Evolutionary conservation across 2,113 vertebrate genomes (phyloP).

Genomic region (Oryzias javanicus): DNA sequence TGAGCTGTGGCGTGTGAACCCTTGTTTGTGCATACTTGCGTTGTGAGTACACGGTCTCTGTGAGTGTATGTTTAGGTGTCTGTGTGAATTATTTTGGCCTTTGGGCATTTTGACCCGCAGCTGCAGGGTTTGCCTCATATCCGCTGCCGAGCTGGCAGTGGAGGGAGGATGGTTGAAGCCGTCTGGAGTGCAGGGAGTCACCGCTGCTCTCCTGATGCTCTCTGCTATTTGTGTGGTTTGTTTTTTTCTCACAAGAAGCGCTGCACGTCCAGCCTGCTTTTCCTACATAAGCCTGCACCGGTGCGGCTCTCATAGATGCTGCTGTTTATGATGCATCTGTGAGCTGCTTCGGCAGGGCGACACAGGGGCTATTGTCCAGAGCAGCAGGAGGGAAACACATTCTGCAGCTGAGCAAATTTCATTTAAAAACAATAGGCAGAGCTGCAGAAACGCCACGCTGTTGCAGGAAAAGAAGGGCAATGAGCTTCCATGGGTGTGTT

Average conservation of each 20-base stretch:
- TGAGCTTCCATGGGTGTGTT: conserved; percentile 21
- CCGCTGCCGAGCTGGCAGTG: conserved; percentile 54
- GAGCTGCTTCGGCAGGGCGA: conserved; percentile 22
- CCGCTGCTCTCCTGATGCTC: background rate
- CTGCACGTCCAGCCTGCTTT: background rate
- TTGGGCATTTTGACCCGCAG: conserved; percentile 51
- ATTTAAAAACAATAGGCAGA: conserved; percentile 53
- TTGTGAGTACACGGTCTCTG: conserved; percentile 16
- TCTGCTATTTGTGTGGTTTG: conserved; percentile 3
- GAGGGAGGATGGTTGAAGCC: conserved; percentile 22
- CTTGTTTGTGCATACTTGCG: conserved; percentile 41
- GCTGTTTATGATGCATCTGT: conserved; percentile 9
- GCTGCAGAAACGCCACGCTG: conserved; percentile 38
- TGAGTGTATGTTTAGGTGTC: conserved; percentile 33
- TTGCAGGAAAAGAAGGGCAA: conserved; percentile 33
- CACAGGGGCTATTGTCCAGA: conserved; percentile 38
- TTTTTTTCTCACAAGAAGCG: background rate
- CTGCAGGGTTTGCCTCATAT: conserved; percentile 59
- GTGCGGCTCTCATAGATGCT: conserved; percentile 39
- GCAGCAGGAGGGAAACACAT: conserved; percentile 43
- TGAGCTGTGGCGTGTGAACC: conserved; percentile 28
- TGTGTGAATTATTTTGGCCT: conserved; percentile 39
- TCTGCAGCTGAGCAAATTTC: conserved; percentile 45
- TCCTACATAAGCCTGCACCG: conserved; percentile 37
- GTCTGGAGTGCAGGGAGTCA: background rate